Percentiles rank a stretch among this genome's conserved stretches.
Evolutionary conservation across 1,140 invertebrate species (phyloP).

Genomic region (Bombus cullumanus): DNA sequence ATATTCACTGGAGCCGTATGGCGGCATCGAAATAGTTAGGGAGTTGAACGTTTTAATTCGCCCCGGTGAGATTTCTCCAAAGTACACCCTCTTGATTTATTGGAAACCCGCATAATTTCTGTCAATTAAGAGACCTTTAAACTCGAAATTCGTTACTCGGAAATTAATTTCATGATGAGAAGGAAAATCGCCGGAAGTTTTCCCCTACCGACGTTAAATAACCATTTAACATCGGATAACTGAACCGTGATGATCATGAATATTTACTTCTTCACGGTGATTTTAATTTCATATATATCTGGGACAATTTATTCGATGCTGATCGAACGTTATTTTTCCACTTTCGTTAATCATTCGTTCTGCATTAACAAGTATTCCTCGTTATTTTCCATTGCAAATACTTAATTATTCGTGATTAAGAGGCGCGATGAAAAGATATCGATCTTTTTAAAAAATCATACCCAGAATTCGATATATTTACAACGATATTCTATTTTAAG

Average conservation of each 20-base stretch:
- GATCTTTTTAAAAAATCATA: not conserved
- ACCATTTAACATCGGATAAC: constrained; percentile 1
- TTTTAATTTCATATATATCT: not conserved
- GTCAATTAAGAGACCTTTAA: constrained; percentile 12
- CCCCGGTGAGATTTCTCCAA: not conserved
- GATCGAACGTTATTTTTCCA: not conserved
- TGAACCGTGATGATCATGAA: not conserved
- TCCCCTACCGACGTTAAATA: not conserved
- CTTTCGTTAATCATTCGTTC: not conserved
- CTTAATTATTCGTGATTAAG: too few species aligned
- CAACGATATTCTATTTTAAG: not conserved
- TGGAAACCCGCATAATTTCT: constrained; percentile 6
- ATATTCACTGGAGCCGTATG: not conserved
- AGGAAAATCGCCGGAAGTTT: not conserved
- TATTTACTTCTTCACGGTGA: not conserved
- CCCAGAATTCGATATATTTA: too few species aligned
- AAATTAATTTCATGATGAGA: not conserved
- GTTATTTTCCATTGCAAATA: too few species aligned
- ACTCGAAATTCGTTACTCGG: not conserved
- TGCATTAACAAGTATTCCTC: too few species aligned
- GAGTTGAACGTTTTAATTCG: constrained; percentile 9
- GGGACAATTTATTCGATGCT: not conserved
- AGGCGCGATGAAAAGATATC: too few species aligned
- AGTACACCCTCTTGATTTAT: constrained; percentile 14
- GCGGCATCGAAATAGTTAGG: not conserved